Conservation (phyloP, 2,113 vertebrate genomes). For the Prionailurus bengalensis region DNA sequence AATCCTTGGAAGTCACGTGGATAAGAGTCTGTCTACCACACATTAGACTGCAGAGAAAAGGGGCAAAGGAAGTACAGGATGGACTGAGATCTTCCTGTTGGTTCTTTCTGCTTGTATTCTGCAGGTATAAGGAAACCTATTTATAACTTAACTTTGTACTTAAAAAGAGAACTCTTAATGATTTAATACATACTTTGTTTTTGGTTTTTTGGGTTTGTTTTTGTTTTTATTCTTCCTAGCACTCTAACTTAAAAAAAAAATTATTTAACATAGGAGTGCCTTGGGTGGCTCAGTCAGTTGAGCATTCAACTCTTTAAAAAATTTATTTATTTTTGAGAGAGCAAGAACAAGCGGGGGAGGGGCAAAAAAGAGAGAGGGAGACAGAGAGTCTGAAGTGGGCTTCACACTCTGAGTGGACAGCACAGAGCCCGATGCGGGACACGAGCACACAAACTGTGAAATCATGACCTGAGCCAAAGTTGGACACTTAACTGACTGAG, state of each 20-base stretch:
- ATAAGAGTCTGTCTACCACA: background rate
- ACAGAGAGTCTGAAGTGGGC: no score
- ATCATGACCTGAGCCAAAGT: no score
- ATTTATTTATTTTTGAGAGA: no score
- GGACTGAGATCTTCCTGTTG: background rate
- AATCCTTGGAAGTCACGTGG: background rate
- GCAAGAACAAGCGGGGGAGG: no score
- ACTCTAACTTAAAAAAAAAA: background rate
- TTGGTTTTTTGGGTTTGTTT: background rate
- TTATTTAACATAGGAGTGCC: background rate
- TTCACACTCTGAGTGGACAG: no score
- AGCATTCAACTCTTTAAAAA: no score
- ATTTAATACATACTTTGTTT: background rate
- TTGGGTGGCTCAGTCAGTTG: no score
- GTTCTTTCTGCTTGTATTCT: background rate
- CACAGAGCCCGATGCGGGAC: no score
- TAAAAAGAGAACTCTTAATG: background rate
- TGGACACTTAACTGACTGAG: no score
- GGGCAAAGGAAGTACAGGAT: fast-evolving
- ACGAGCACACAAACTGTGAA: no score
- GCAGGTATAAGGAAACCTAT: background rate
- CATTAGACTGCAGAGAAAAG: background rate
- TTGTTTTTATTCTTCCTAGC: background rate
- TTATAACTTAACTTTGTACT: background rate
- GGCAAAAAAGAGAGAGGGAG: no score